Evolutionary conservation across 2,888 invertebrate species (phyloP).

Genomic region (Keiferia lycopersicella): DNA sequence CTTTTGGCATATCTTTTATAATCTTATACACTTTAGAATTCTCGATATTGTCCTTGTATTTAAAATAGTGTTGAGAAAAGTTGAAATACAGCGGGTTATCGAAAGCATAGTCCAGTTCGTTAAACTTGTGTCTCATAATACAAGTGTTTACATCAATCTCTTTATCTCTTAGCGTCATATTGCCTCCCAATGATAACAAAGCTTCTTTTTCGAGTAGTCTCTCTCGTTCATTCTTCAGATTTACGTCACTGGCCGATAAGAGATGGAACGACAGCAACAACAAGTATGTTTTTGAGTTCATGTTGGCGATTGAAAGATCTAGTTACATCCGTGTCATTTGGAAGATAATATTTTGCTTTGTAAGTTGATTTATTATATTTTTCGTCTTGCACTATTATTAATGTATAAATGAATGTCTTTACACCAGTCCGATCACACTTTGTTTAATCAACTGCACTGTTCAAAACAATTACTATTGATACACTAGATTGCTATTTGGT

Average conservation of each 20-base stretch:
- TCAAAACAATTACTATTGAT: too few relatives aligned
- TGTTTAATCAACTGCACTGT: background rate
- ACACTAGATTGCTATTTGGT: too few relatives aligned
- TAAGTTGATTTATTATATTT: background rate
- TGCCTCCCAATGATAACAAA: conserved; percentile 73
- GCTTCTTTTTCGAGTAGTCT: conserved; percentile 59
- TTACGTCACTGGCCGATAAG: background rate
- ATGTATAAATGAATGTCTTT: background rate
- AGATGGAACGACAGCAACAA: conserved; percentile 7
- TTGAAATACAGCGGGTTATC: conserved; percentile 81
- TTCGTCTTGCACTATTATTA: background rate
- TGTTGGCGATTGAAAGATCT: background rate
- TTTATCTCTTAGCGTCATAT: conserved; percentile 64
- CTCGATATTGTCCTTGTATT: conserved; percentile 79
- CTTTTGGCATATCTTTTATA: conserved; percentile 87
- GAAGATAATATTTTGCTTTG: too few relatives aligned
- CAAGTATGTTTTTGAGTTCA: background rate
- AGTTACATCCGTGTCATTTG: background rate
- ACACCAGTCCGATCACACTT: background rate
- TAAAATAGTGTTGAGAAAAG: conserved; percentile 85
- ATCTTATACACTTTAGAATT: conserved; percentile 84
- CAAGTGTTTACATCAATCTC: conserved; percentile 80
- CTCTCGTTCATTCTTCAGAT: conserved; percentile 1
- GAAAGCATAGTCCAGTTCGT: conserved; percentile 78
- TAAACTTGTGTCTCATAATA: conserved; percentile 80